Evolutionary conservation across 2,797 vertebrate genomes (phyloP).

Genomic region (Myotis planiceps): DNA sequence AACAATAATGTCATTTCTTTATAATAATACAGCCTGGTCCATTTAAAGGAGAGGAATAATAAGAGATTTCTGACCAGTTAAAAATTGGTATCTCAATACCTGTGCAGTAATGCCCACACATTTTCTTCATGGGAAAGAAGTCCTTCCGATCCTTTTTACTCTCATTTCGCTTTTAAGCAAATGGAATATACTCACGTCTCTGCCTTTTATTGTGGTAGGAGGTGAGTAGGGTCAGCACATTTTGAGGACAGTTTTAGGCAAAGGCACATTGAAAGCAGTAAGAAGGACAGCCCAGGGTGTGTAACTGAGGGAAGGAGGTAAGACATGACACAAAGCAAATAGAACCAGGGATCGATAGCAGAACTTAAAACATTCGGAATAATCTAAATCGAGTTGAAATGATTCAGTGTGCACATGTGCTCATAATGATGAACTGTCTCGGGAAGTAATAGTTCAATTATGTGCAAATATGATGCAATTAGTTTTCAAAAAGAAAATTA

Average conservation of each 20-base stretch:
- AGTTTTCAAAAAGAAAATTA: background rate
- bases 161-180: constrained; percentile 33
- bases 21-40: background rate
- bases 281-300: background rate
- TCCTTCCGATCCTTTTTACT: background rate
- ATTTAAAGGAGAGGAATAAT: background rate
- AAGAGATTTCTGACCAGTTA: background rate
- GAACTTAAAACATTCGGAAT: background rate
- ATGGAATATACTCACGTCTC: background rate
- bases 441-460: constrained; percentile 21
- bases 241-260: background rate
- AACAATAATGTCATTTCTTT: background rate
- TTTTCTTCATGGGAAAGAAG: background rate
- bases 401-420: background rate
- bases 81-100: background rate
- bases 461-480: background rate
- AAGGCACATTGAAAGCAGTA: background rate
- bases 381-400: background rate
- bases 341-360: background rate
- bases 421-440: background rate
- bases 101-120: background rate
- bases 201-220: background rate
- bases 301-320: background rate
- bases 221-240: background rate
- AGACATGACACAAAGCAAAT: background rate